Evolutionary conservation across 2,888 invertebrate genomes (phyloP).

Genomic region (Pyrocoelia pectoralis): DNA sequence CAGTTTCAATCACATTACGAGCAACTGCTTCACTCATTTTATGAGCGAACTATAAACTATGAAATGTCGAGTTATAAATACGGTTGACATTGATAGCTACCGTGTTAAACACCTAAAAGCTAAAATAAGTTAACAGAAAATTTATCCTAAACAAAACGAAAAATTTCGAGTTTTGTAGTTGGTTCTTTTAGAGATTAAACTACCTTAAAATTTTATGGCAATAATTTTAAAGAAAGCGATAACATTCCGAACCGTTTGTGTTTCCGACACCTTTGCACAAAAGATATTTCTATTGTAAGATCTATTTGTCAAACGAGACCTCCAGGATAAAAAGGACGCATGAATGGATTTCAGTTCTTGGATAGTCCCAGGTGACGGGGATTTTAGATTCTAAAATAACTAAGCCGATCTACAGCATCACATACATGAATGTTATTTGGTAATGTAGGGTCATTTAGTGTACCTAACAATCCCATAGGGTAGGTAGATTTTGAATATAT

Average conservation of each 20-base stretch:
- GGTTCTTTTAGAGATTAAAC: slow-evolving; percentile 20
- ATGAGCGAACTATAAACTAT: not conserved
- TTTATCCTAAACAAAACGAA: not conserved
- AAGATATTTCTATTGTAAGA: slow-evolving; percentile 49
- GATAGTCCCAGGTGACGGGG: slow-evolving; percentile 47
- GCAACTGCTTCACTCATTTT: slow-evolving; percentile 15
- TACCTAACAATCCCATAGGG: not conserved
- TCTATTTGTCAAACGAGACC: slow-evolving; percentile 52
- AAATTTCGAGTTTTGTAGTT: not conserved
- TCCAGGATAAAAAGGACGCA: slow-evolving; percentile 44
- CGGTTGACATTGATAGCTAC: slow-evolving; percentile 22
- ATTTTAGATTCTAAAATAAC: slow-evolving; percentile 45
- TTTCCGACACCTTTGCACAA: slow-evolving; percentile 51
- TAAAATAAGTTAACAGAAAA: not conserved
- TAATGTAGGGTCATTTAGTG: slow-evolving; percentile 23
- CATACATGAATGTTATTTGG: slow-evolving; percentile 27
- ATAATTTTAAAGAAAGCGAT: slow-evolving; percentile 45
- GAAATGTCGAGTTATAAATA: slow-evolving; percentile 13
- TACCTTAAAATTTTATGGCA: slow-evolving; percentile 44
- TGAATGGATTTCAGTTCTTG: slow-evolving; percentile 43
- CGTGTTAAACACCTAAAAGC: slow-evolving; percentile 2
- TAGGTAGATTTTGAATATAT: not conserved
- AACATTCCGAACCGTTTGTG: slow-evolving; percentile 46
- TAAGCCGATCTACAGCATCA: slow-evolving; percentile 17
- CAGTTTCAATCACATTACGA: slow-evolving; percentile 14